phyloP scores from a whole-genome alignment of 2,113 vertebrate species.

The Formicarius rufipectus region DNA sequence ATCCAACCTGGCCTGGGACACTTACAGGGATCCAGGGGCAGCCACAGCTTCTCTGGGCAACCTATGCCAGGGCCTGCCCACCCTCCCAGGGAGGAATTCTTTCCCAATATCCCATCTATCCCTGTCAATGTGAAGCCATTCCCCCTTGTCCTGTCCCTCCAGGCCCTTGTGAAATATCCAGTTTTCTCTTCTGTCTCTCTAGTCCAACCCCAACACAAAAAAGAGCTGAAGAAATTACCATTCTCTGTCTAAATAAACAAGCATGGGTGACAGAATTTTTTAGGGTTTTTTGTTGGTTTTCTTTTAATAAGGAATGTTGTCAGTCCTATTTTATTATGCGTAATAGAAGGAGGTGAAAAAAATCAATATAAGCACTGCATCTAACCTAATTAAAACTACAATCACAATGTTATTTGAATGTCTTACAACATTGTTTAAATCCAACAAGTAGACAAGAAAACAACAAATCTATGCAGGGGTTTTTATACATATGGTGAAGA shows the following conservation, averaged over 20 bases:
- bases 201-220: accelerated
- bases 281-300: neutral
- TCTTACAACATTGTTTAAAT: slow-evolving; percentile 63
- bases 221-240: neutral
- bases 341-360: slow-evolving; percentile 50
- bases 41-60: neutral
- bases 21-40: neutral
- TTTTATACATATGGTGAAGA: slow-evolving; percentile 67
- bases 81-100: neutral
- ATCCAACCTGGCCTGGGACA: neutral
- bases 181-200: neutral
- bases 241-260: slow-evolving; percentile 52
- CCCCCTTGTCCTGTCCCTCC: neutral
- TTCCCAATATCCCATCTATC: accelerated
- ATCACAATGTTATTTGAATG: slow-evolving; percentile 61
- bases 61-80: neutral
- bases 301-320: slow-evolving; percentile 57
- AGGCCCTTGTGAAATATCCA: neutral
- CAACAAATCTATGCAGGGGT: slow-evolving; percentile 59
- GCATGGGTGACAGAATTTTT: neutral
- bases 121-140: neutral
- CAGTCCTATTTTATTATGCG: slow-evolving; percentile 60
- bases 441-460: slow-evolving; percentile 60
- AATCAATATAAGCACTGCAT: slow-evolving; percentile 53
- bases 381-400: slow-evolving; percentile 68